Conservation (phyloP, 1,140 invertebrate species). For the Drosophila pachea region DNA sequence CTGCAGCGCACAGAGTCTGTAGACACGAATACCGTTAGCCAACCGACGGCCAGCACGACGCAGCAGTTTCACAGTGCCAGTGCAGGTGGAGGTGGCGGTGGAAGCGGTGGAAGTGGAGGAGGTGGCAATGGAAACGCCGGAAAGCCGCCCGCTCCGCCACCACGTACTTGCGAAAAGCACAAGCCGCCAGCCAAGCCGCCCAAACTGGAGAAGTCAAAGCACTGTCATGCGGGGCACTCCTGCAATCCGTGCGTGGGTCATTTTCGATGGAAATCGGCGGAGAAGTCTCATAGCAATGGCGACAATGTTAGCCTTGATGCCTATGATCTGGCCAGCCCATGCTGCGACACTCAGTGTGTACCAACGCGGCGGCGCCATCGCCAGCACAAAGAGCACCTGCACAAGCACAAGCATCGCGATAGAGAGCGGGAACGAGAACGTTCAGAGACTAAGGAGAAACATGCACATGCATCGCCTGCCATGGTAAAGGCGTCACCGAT, state of each 20-base stretch:
- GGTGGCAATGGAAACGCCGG: constrained; percentile 27
- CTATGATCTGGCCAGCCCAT: constrained; percentile 89
- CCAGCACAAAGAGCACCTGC: constrained; percentile 82
- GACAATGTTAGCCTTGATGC: constrained; percentile 89
- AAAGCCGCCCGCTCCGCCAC: constrained; percentile 70
- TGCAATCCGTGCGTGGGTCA: constrained; percentile 86
- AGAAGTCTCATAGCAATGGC: constrained; percentile 65
- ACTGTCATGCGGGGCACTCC: constrained; percentile 81
- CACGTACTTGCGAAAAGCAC: constrained; percentile 74
- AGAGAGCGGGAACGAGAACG: constrained; percentile 65
- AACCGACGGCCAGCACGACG: constrained; percentile 51
- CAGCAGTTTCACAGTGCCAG: constrained; percentile 54
- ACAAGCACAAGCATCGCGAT: constrained; percentile 80
- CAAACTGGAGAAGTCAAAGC: constrained; percentile 56
- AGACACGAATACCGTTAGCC: constrained; percentile 60
- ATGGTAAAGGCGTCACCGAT: not conserved
- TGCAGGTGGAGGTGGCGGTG: not conserved
- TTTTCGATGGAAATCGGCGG: constrained; percentile 72
- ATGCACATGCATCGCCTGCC: constrained; percentile 70
- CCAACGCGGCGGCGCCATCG: constrained; percentile 84
- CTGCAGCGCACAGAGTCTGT: constrained; percentile 61
- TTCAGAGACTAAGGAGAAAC: constrained; percentile 64
- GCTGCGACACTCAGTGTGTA: constrained; percentile 90
- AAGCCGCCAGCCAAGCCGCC: constrained; percentile 62
- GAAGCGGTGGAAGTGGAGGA: not conserved